A percentile compares a stretch with the other conserved stretches of the same genome.
phyloP scores from a whole-genome alignment of 2,113 vertebrate genomes.

The Myiozetetes cayanensis region DNA sequence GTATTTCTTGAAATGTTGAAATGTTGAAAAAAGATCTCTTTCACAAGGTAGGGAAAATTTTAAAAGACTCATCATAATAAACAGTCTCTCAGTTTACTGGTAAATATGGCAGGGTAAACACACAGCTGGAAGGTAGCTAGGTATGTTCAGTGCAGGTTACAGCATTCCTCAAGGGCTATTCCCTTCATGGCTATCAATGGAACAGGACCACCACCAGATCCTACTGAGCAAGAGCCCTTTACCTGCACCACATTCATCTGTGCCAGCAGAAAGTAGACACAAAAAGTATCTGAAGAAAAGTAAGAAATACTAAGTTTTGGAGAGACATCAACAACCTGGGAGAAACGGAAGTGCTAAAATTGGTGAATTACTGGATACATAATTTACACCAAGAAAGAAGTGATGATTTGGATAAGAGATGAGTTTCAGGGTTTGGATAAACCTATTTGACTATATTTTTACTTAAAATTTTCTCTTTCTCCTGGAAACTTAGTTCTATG shows the following conservation, averaged over 20 bases:
- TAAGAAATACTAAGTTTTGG: slow-evolving; percentile 1
- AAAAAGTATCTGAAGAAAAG: background rate
- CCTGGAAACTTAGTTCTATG: slow-evolving; percentile 21
- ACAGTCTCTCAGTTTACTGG: background rate
- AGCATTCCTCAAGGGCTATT: background rate
- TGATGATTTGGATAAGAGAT: slow-evolving; percentile 54
- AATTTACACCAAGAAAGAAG: slow-evolving; percentile 21
- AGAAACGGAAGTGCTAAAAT: background rate
- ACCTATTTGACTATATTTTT: slow-evolving; percentile 3
- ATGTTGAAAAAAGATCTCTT: background rate
- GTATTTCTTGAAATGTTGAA: background rate
- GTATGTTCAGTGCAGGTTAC: background rate
- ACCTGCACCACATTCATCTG: background rate
- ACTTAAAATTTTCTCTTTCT: slow-evolving; percentile 7
- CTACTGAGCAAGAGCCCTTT: background rate
- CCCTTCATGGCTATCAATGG: background rate
- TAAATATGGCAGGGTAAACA: background rate
- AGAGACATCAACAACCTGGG: background rate
- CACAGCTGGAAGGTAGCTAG: background rate
- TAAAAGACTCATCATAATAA: background rate
- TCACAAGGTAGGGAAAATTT: background rate
- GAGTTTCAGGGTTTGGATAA: slow-evolving; percentile 26
- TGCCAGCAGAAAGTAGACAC: slow-evolving; percentile 5
- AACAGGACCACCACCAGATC: background rate
- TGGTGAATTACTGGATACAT: background rate